A percentile compares a stretch with the other conserved stretches of the same genome.
These are phyloP conservation scores for Lepus oiostolus DNA, from an alignment of 2,797 vertebrate genomes.

Conservation along the genomic window DNA sequence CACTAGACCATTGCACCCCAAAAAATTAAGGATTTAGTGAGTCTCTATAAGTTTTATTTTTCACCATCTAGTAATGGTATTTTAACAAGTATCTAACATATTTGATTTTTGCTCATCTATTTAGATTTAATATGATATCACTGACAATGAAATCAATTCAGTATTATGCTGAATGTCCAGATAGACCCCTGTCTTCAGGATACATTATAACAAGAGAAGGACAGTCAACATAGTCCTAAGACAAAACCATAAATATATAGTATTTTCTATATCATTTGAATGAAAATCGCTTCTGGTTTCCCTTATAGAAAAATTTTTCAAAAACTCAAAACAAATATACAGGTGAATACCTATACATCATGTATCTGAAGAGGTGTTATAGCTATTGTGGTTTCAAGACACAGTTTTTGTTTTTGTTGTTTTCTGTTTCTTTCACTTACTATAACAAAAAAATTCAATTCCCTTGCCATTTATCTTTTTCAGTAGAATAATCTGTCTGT, in stretches of 20 bases:
- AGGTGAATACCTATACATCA: not conserved
- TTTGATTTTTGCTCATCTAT: not conserved
- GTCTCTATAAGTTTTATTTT: not conserved
- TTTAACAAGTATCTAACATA: not conserved
- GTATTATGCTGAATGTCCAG: not conserved
- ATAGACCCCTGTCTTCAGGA: not conserved
- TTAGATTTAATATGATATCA: not conserved
- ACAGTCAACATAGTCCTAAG: not conserved
- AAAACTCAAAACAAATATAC: not conserved
- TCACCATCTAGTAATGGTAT: not conserved
- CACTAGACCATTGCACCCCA: not conserved
- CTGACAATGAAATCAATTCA: not conserved
- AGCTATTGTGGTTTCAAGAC: not conserved
- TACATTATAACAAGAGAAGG: not conserved
- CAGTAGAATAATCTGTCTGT: not conserved
- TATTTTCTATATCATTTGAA: not conserved
- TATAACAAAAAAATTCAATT: not conserved
- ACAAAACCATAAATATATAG: too few species aligned
- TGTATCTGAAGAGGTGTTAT: not conserved
- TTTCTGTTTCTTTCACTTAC: not conserved
- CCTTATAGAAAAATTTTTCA: not conserved
- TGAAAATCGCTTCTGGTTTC: not conserved
- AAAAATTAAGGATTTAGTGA: not conserved
- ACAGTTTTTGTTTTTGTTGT: not conserved
- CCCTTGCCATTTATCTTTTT: not conserved